Conservation (phyloP, 2,888 invertebrate species). For the Deilephila elpenor region DNA sequence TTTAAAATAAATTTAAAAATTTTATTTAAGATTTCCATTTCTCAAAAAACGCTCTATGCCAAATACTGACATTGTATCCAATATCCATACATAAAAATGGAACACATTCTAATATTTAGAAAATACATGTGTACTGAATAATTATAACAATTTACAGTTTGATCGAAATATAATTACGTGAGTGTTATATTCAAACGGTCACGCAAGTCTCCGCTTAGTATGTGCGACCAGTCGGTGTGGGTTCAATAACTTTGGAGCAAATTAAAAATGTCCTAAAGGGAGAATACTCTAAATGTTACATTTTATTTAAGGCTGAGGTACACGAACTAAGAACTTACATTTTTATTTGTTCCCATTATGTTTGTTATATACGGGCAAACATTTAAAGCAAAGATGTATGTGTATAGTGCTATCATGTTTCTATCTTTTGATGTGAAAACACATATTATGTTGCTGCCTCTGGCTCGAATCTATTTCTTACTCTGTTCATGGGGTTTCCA, state of each 20-base stretch:
- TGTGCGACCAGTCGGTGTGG: conserved; percentile 55
- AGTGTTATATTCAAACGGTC: conserved; percentile 55
- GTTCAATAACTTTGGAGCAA: conserved; percentile 42
- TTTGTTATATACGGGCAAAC: too few species aligned
- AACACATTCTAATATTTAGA: neutral
- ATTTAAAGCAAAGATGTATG: neutral
- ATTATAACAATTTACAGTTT: conserved; percentile 31
- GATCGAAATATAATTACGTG: conserved; percentile 63
- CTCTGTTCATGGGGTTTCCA: too few species aligned
- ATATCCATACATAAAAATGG: neutral
- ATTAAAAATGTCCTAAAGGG: conserved; percentile 12
- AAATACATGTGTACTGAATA: neutral
- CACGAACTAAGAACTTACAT: neutral
- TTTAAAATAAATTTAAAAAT: too few species aligned
- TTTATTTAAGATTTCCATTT: too few species aligned
- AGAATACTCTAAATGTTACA: conserved; percentile 17
- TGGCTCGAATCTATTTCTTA: too few species aligned
- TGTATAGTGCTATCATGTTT: neutral
- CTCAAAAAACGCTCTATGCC: too few species aligned
- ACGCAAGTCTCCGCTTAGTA: conserved; percentile 58
- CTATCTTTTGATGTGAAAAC: neutral
- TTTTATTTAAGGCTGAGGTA: conserved; percentile 17
- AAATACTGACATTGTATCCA: too few species aligned
- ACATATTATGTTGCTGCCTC: too few species aligned
- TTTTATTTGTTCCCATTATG: too few species aligned